These are phyloP conservation scores for Gulo gulo DNA, from an alignment of 2,113 vertebrate species.

Conservation along the genomic window DNA sequence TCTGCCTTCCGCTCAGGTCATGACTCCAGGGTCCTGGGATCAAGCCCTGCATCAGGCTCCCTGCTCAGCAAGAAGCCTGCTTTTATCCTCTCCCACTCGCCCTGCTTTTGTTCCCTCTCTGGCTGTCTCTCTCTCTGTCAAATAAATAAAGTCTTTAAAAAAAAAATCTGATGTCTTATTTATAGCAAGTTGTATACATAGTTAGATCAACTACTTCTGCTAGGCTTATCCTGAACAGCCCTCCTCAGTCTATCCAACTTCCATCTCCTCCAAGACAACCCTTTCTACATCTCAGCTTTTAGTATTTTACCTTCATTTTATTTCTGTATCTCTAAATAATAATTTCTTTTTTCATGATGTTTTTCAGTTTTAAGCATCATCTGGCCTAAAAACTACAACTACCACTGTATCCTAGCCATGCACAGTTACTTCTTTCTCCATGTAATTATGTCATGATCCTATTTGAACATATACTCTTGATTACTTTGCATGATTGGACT, in stretches of 20 bases:
- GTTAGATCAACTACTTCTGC: neutral
- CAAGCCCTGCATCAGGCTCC: too few species aligned
- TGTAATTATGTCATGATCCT: neutral
- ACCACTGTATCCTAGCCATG: neutral
- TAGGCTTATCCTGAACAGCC: neutral
- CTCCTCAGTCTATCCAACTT: neutral
- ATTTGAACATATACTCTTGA: neutral
- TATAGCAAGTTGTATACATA: neutral
- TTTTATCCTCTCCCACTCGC: too few species aligned
- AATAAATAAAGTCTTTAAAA: too few species aligned
- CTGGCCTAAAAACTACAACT: neutral
- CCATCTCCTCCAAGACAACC: neutral
- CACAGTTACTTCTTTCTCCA: neutral
- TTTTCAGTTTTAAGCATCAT: neutral
- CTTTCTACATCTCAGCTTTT: neutral
- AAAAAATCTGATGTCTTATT: slow-evolving; percentile 1
- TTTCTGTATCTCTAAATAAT: neutral
- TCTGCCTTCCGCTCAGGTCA: too few species aligned
- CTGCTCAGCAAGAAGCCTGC: too few species aligned
- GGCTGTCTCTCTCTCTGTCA: too few species aligned
- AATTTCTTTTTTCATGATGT: neutral
- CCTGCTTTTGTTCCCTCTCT: too few species aligned
- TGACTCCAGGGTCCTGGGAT: too few species aligned
- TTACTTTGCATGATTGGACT: neutral
- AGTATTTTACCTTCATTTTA: neutral